These are phyloP conservation scores for Phaethon lepturus DNA, from an alignment of 2,113 vertebrate genomes.

Conservation along the genomic window DNA sequence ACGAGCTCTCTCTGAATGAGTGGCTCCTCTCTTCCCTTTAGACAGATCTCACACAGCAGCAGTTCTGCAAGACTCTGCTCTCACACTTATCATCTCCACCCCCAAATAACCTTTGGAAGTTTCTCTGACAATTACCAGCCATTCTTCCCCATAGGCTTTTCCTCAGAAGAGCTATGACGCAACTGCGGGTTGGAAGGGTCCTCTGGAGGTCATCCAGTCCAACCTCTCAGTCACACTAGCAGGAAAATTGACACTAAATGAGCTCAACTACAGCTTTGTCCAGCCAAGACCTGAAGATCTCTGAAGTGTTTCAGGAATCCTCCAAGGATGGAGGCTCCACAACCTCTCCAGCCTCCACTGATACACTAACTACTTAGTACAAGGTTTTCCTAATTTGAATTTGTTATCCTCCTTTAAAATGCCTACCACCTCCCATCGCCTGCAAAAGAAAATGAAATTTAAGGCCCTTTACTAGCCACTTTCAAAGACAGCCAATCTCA, in stretches of 20 bases:
- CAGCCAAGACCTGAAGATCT: neutral
- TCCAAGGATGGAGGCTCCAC: neutral
- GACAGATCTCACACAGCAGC: neutral
- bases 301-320: neutral
- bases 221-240: neutral
- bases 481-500: neutral
- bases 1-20: neutral
- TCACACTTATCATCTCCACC: neutral
- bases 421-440: neutral
- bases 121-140: neutral
- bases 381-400: neutral
- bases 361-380: neutral
- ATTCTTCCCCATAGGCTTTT: neutral
- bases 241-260: neutral
- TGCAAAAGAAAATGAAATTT: neutral
- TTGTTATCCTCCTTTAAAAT: neutral
- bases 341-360: neutral
- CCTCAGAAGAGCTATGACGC: neutral
- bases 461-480: neutral
- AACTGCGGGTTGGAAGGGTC: neutral
- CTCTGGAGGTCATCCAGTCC: neutral
- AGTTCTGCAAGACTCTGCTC: neutral
- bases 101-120: conserved; percentile 8
- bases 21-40: neutral
- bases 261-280: neutral